These are phyloP conservation scores for Odontocolon sp. DNA, from an alignment of 2,888 invertebrate genomes.

Conservation along the genomic window DNA sequence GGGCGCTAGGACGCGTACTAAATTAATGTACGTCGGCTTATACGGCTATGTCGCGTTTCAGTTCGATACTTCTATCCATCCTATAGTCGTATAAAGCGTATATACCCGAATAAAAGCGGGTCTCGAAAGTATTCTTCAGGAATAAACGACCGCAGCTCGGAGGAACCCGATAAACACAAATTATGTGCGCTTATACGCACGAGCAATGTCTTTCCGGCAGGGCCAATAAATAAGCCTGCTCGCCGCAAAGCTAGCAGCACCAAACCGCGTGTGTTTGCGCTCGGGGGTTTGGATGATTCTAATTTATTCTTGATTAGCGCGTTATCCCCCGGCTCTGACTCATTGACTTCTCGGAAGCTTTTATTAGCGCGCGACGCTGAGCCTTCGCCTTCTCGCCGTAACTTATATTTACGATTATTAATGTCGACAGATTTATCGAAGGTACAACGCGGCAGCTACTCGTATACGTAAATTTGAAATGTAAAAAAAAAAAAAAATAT, in stretches of 20 bases:
- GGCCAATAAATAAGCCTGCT: slow-evolving; percentile 69
- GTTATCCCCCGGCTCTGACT: slow-evolving; percentile 71
- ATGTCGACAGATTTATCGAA: slow-evolving; percentile 77
- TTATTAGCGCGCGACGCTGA: slow-evolving; percentile 70
- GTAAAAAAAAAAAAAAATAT: slow-evolving; percentile 19
- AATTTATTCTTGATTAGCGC: slow-evolving; percentile 79
- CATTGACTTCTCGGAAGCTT: slow-evolving; percentile 75
- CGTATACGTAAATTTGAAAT: slow-evolving; percentile 13
- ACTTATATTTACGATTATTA: slow-evolving; percentile 79
- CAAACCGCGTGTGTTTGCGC: slow-evolving; percentile 29
- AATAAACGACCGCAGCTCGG: slow-evolving; percentile 65
- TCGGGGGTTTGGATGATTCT: slow-evolving; percentile 70
- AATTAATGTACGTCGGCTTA: slow-evolving; percentile 60
- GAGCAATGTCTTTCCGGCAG: slow-evolving; percentile 72
- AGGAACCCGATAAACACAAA: slow-evolving; percentile 72
- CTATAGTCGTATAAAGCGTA: slow-evolving; percentile 27
- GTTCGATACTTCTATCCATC: slow-evolving; percentile 51
- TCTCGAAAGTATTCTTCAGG: slow-evolving; percentile 68
- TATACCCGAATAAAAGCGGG: slow-evolving; percentile 64
- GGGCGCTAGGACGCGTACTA: slow-evolving; percentile 56
- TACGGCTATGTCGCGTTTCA: slow-evolving; percentile 50
- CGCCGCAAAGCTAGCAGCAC: slow-evolving; percentile 30
- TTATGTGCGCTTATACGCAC: slow-evolving; percentile 70
- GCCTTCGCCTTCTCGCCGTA: slow-evolving; percentile 65
- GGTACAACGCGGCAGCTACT: slow-evolving; percentile 12